phyloP scores from a whole-genome alignment of 2,797 vertebrate genomes.

The Pelochelys cantorii region DNA sequence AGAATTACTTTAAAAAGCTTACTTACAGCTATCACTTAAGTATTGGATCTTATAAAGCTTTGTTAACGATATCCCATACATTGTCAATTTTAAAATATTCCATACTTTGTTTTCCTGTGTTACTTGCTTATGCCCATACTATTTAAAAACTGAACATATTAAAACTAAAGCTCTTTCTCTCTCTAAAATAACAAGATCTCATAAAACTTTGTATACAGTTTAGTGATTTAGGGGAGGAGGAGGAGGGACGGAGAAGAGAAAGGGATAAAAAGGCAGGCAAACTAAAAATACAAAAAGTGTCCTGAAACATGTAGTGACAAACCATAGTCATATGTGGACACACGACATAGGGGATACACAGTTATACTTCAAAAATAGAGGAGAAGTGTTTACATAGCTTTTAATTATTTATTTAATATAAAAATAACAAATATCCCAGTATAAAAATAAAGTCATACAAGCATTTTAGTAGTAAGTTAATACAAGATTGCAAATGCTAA shows the following conservation, averaged over 20 bases:
- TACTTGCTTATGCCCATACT: neutral
- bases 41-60: neutral
- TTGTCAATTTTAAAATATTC: neutral
- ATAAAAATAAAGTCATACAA: constrained; percentile 6
- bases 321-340: constrained; percentile 14
- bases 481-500: neutral
- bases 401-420: constrained; percentile 31
- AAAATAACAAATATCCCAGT: neutral
- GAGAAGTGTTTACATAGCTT: neutral
- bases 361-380: neutral
- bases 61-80: neutral
- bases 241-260: neutral
- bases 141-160: neutral
- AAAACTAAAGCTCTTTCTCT: neutral
- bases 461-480: neutral
- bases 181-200: neutral
- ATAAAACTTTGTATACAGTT: neutral
- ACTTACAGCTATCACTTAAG: constrained; percentile 17
- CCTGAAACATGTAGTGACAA: neutral
- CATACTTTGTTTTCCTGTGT: neutral
- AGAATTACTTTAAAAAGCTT: constrained; percentile 60
- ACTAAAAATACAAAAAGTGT: neutral
- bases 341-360: neutral
- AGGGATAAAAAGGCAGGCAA: neutral
- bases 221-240: neutral